Evolutionary conservation across 2,113 vertebrate genomes (phyloP), one percentile per base, ranked within the genome.

Genomic region (Tricholaema leucomelas): DNA sequence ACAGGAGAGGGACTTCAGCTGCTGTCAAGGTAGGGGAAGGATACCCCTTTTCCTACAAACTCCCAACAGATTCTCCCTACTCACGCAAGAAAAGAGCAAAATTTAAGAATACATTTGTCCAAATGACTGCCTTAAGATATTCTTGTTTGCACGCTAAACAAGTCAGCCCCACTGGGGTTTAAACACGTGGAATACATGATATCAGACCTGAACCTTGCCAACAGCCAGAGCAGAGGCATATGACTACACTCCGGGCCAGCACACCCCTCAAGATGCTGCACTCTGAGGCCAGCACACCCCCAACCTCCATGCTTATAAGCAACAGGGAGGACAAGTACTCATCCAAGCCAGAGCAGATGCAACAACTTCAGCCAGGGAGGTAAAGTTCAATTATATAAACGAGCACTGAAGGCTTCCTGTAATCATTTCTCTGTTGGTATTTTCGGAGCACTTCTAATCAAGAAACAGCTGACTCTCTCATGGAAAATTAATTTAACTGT

Each of bases 361-460:
- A 83, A 40, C 55, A 72, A 52, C 46, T 80, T 46, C 50, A 67
- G 15, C 55, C 30, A 36, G 38, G 48, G 55, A 95, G 69, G 46
- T 75, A 7, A 91, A 81, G 80, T 66, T 71, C 92, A 90, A 94
- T 94, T 92, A 92, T 23, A 94, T 42, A 92, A 93, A 90, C 38
- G 46, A 92, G 81, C 3, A 2, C 44, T 84, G 73, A 95, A 95
- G 55, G 54, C 88, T 96, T 94, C 93, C 96, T 93, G 92, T 91
- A 93, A 93, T 96, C 91, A 94, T 90, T 90, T 90, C 60, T 91
- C 91, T 59, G 78, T 73, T 80, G 77, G 78, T 94, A 96, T 94
- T 96, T 96, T 93, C 1, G 3, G 91, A 96, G 81, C 93, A 95
- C 91, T 96, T 94, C 88, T 95, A 94, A 95, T 94, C 92, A 93